phyloP scores from a whole-genome alignment of 2,113 vertebrate species.

The Festucalex cinctus region DNA sequence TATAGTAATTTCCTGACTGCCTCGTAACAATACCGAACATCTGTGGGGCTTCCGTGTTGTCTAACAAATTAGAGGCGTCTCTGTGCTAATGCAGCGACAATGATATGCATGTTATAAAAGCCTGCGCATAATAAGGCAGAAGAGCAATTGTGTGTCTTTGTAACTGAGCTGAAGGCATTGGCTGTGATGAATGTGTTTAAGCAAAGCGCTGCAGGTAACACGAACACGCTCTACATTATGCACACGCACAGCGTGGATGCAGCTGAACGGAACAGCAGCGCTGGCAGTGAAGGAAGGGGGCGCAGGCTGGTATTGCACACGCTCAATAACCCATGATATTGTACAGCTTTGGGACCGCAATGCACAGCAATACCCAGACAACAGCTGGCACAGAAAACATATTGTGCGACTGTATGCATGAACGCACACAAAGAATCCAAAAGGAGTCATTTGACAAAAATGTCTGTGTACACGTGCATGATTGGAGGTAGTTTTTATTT shows the following conservation, averaged over 20 bases:
- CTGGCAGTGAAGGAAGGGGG: slow-evolving; percentile 29
- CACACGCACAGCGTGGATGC: slow-evolving; percentile 9
- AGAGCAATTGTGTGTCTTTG: slow-evolving; percentile 54
- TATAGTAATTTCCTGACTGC: slow-evolving; percentile 28
- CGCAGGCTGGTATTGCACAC: slow-evolving; percentile 35
- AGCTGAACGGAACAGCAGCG: slow-evolving; percentile 21
- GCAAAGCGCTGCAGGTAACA: slow-evolving; percentile 39
- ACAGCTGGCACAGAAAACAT: slow-evolving; percentile 24
- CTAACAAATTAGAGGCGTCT: slow-evolving; percentile 52
- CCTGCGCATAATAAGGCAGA: slow-evolving; percentile 48
- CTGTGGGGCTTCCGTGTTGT: slow-evolving; percentile 45
- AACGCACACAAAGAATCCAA: slow-evolving; percentile 21
- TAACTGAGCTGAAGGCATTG: slow-evolving; percentile 54
- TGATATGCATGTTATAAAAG: slow-evolving; percentile 35
- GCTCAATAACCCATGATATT: slow-evolving; percentile 47
- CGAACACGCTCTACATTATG: slow-evolving; percentile 47
- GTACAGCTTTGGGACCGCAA: slow-evolving; percentile 29
- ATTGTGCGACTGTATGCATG: slow-evolving; percentile 25
- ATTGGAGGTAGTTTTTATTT: not conserved
- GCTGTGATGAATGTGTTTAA: slow-evolving; percentile 65
- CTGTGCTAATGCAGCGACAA: slow-evolving; percentile 32
- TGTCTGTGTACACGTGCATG: not conserved
- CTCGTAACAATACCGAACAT: slow-evolving; percentile 45
- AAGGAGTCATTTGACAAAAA: slow-evolving; percentile 36
- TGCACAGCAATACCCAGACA: slow-evolving; percentile 28